phyloP scores from a whole-genome alignment of 2,113 vertebrate species.

The Nyctereutes procyonoides region DNA sequence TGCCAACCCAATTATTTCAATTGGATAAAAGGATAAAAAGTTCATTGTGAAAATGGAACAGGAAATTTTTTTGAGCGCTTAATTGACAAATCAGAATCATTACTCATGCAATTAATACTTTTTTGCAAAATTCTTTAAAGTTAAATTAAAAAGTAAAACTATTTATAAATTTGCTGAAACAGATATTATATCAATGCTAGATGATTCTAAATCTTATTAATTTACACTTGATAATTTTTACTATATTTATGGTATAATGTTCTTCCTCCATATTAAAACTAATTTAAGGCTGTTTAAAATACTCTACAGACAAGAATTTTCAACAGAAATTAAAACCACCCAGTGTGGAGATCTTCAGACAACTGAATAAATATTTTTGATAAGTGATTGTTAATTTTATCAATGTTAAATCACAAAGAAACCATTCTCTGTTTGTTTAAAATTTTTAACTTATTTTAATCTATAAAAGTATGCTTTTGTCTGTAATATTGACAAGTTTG shows the following conservation, averaged over 20 bases:
- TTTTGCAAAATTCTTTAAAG: constrained; percentile 34
- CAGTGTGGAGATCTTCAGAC: background rate
- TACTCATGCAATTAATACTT: constrained; percentile 6
- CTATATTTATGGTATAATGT: background rate
- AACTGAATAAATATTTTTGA: background rate
- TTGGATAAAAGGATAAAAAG: constrained; percentile 67
- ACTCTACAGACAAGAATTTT: background rate
- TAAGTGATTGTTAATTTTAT: background rate
- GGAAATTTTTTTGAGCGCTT: constrained; percentile 34
- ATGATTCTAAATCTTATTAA: constrained; percentile 11
- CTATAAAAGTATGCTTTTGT: background rate
- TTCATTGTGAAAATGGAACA: constrained; percentile 62
- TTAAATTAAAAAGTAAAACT: constrained; percentile 56
- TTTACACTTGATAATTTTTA: background rate
- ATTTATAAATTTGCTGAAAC: constrained; percentile 25
- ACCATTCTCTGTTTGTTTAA: background rate
- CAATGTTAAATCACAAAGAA: constrained; percentile 4
- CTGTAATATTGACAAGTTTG: background rate
- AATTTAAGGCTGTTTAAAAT: constrained; percentile 15
- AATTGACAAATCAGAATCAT: constrained; percentile 45
- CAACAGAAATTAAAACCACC: background rate
- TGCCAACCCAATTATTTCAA: constrained; percentile 75
- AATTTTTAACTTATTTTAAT: background rate
- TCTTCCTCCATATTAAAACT: background rate
- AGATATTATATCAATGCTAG: background rate